Evolutionary conservation across 2,797 vertebrate genomes (phyloP).

Genomic region (Phoeniculus purpureus): DNA sequence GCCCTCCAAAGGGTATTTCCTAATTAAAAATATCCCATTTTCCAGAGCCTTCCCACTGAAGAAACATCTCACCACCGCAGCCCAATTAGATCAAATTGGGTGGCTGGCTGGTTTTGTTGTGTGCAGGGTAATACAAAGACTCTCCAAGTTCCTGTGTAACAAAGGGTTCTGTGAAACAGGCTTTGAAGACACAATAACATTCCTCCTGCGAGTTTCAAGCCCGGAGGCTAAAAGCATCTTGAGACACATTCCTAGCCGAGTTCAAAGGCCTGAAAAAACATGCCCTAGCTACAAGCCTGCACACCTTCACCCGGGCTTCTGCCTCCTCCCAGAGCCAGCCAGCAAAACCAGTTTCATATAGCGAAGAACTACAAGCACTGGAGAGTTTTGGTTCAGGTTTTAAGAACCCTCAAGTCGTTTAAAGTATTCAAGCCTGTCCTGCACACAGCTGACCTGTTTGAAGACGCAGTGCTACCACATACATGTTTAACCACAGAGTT

Average conservation of each 20-base stretch:
- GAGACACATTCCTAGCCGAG: constrained; percentile 82
- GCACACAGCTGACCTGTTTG: background rate
- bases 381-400: constrained; percentile 16
- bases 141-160: constrained; percentile 72
- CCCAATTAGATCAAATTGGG: constrained; percentile 74
- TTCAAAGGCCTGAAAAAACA: constrained; percentile 82
- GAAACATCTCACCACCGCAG: constrained; percentile 22
- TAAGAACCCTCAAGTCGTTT: background rate
- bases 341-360: constrained; percentile 14
- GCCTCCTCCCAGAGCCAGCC: constrained; percentile 49
- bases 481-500: background rate
- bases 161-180: constrained; percentile 75
- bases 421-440: background rate
- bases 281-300: constrained; percentile 73
- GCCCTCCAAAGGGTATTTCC: background rate
- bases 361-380: constrained; percentile 44
- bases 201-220: constrained; percentile 78
- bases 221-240: constrained; percentile 78
- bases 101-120: constrained; percentile 66
- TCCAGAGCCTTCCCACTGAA: constrained; percentile 30
- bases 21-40: constrained; percentile 40
- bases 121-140: constrained; percentile 69
- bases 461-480: background rate
- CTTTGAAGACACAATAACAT: constrained; percentile 84
- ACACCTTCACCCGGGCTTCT: constrained; percentile 69